phyloP scores from a whole-genome alignment of 2,797 vertebrate species.

The Syngnathus rostellatus region DNA sequence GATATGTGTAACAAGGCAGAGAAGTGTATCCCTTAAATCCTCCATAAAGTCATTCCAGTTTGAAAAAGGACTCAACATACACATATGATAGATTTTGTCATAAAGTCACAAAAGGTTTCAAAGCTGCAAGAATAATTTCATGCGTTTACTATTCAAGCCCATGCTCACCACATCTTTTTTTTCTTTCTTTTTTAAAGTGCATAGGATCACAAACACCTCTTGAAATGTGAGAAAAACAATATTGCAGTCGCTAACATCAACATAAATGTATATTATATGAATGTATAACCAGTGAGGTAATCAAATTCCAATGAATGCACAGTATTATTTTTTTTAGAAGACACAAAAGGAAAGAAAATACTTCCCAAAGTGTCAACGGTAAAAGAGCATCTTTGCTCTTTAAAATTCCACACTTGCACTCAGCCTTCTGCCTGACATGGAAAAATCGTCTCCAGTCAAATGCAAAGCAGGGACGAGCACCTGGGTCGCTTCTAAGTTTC shows the following conservation, averaged over 20 bases:
- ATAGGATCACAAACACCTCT: slow-evolving; percentile 33
- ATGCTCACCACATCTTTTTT: too few species aligned
- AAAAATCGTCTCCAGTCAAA: slow-evolving; percentile 28
- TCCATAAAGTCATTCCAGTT: not conserved
- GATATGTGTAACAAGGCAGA: slow-evolving; percentile 36
- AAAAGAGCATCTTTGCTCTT: slow-evolving; percentile 14
- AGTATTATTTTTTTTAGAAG: slow-evolving; percentile 8
- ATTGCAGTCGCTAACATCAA: slow-evolving; percentile 23
- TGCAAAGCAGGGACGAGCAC: slow-evolving; percentile 29
- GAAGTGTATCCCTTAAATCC: slow-evolving; percentile 18
- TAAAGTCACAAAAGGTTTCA: not conserved
- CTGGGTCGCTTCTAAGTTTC: not conserved
- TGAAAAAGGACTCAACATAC: not conserved
- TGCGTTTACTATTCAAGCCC: not conserved
- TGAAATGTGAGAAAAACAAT: slow-evolving; percentile 20
- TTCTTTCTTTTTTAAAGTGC: too few species aligned
- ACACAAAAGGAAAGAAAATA: slow-evolving; percentile 8
- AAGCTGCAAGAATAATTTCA: not conserved
- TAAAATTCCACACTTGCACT: slow-evolving; percentile 28
- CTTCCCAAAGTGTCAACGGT: slow-evolving; percentile 13
- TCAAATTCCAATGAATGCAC: slow-evolving; percentile 3
- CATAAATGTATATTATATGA: slow-evolving; percentile 31
- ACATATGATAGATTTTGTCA: not conserved
- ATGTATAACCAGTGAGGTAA: slow-evolving; percentile 3
- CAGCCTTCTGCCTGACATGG: slow-evolving; percentile 30